Conservation (phyloP, 2,113 vertebrate species). For the Diphyllodes magnificus region DNA sequence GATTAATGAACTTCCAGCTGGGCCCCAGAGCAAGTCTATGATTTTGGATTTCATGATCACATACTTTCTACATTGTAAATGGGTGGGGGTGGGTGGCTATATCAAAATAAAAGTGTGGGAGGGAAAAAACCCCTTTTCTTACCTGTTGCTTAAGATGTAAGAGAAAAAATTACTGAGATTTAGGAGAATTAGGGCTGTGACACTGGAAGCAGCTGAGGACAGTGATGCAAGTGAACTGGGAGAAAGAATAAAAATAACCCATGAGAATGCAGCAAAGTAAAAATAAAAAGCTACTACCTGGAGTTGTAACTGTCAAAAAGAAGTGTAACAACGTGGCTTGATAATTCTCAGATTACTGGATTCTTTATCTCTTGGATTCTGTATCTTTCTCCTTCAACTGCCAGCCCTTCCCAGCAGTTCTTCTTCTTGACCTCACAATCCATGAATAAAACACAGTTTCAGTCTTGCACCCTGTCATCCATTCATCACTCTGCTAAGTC, state of each 20-base stretch:
- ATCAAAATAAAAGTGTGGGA: background rate
- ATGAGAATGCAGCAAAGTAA: background rate
- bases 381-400: background rate
- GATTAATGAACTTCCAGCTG: background rate
- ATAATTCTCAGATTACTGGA: background rate
- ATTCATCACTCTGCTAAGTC: slow-evolving; percentile 10
- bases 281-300: background rate
- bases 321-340: background rate
- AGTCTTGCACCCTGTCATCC: slow-evolving; percentile 28
- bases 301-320: background rate
- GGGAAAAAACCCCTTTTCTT: fast-evolving
- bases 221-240: background rate
- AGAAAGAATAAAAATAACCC: background rate
- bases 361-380: background rate
- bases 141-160: background rate
- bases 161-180: background rate
- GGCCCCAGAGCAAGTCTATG: background rate
- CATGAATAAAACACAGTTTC: slow-evolving; percentile 38
- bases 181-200: background rate
- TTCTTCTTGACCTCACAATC: slow-evolving; percentile 15
- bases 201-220: background rate
- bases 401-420: background rate
- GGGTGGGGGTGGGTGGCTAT: background rate
- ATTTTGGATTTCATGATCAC: background rate
- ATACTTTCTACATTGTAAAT: background rate